phyloP scores from a whole-genome alignment of 2,113 vertebrate genomes.

The Sander vitreus region DNA sequence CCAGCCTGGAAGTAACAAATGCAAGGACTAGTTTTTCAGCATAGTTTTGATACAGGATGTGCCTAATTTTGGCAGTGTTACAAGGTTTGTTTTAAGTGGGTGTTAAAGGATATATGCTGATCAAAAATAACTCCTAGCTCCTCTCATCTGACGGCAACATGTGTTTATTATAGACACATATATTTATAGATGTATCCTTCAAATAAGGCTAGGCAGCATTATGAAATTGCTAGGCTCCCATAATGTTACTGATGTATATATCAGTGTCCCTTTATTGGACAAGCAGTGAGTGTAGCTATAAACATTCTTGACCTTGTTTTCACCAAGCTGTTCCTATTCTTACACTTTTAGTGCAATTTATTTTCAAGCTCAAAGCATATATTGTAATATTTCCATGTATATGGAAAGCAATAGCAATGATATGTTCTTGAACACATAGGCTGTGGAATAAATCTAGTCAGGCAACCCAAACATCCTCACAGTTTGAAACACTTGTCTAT shows the following conservation, averaged over 20 bases:
- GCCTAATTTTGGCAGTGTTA: too few species aligned
- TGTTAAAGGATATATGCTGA: too few species aligned
- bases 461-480: background rate
- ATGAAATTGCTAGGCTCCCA: background rate
- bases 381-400: background rate
- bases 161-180: slow-evolving; percentile 60
- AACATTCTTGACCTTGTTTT: background rate
- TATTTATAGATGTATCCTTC: slow-evolving; percentile 5
- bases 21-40: too few species aligned
- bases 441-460: too few species aligned
- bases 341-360: background rate
- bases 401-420: background rate
- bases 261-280: background rate
- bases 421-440: background rate
- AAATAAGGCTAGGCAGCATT: background rate
- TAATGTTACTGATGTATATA: background rate
- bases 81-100: too few species aligned
- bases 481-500: slow-evolving; percentile 1
- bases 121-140: background rate
- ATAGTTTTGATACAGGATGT: too few species aligned
- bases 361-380: background rate
- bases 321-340: background rate
- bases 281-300: background rate
- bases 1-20: too few species aligned
- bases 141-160: slow-evolving; percentile 76